Base-by-base conservation (phyloP, 1,140 invertebrate species). In the Drosophila punjabiensis region DNA sequence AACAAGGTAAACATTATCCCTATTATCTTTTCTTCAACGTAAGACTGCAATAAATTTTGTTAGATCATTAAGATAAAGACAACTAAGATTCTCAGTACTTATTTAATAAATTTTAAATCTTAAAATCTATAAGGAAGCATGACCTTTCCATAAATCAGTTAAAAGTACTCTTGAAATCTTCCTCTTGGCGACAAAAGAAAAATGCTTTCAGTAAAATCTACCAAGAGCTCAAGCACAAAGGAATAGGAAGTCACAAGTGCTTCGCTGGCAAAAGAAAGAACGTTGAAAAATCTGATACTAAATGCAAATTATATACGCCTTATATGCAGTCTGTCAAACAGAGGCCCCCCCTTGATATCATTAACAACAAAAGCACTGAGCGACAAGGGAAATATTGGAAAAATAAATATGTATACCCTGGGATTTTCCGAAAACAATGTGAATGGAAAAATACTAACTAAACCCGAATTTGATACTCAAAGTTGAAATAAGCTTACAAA, bases 211-310 rank as follows among this genome's bases (percentile, higher is more conserved):
- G 4, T 55, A 20, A 39, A 43, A 30, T 63, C 14, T 33, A 30
- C 41, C 62, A 32, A 66, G 33, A 43, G 32, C 16, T n/a, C 33
- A 71, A 24, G 37, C 45, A 74, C 70, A 74, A 74, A 74, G 70
- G 30, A 62, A 30, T 61, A 43, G 68, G 68, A 74, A 74, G 68
- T 53, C 35, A 5, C 32, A 43, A 43, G 45, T 30, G 47, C 20
- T 61, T 10, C 7, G 28, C 45, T 41, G 45, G 32, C 55, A 62
- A 53, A 41, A 43, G 37, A 62, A 61, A 61, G 24, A 30, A 62
- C n/a, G 20, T 32, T 48, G 32, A 73, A 74, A 24, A 73, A 74
- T 73, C 55, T 37, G 55, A 41, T 53, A 52, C 28, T 43, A 52
- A 73, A 74, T 58, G 37, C 43, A 74, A 61, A 37, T 74, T 73